Percentiles rank a stretch among this genome's conserved stretches.
These are phyloP conservation scores for Campoplex capitator DNA, from an alignment of 2,888 invertebrate genomes.

Conservation along the genomic window DNA sequence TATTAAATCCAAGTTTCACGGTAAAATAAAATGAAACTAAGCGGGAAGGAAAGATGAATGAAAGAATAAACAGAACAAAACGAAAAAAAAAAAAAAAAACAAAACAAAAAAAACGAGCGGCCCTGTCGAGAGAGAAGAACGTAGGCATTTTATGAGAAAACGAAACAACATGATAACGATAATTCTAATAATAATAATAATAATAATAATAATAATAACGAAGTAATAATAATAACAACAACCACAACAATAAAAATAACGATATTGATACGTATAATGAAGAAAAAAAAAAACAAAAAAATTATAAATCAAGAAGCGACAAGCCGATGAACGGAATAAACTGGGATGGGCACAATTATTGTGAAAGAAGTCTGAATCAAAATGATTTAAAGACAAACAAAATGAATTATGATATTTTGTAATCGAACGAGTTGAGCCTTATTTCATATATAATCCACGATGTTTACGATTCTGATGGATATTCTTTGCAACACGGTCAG, in stretches of 20 bases:
- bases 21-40: constrained; percentile 19
- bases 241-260: constrained; percentile 59
- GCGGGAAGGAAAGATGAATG: constrained; percentile 44
- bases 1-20: not conserved
- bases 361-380: constrained; percentile 27
- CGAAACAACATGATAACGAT: constrained; percentile 34
- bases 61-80: constrained; percentile 43
- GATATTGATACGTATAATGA: constrained; percentile 34
- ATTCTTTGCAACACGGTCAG: not conserved
- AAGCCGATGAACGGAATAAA: constrained; percentile 26
- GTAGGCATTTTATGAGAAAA: constrained; percentile 64
- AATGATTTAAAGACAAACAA: constrained; percentile 9
- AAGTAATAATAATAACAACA: constrained; percentile 58
- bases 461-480: constrained; percentile 5
- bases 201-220: constrained; percentile 45
- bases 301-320: constrained; percentile 37
- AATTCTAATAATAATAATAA: constrained; percentile 59
- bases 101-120: not conserved
- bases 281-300: not conserved
- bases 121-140: constrained; percentile 43
- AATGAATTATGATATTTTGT: constrained; percentile 19
- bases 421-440: constrained; percentile 3
- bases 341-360: constrained; percentile 21
- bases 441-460: not conserved
- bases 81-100: constrained; percentile 36